Evolutionary conservation across 2,888 invertebrate genomes (phyloP).

Genomic region (Watsonalla binaria): DNA sequence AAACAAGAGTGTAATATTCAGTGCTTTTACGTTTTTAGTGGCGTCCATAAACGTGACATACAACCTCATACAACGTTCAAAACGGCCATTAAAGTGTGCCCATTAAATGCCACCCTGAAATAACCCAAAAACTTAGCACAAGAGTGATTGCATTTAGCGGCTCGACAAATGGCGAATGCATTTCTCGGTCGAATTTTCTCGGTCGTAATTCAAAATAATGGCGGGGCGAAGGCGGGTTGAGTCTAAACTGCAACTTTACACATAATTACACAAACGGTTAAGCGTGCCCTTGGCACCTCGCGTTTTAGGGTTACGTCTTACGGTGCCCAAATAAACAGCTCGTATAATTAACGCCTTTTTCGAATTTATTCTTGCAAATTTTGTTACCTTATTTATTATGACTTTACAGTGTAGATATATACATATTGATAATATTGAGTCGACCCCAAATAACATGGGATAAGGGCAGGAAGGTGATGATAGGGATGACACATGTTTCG

Average conservation of each 20-base stretch:
- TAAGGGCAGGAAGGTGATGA: no score
- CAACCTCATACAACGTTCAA: constrained; percentile 38
- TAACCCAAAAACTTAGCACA: constrained; percentile 38
- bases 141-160: constrained; percentile 43
- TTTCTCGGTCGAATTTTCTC: constrained; percentile 26
- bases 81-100: constrained; percentile 57
- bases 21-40: constrained; percentile 53
- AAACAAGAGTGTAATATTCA: constrained; percentile 34
- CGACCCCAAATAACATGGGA: no score
- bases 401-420: no score
- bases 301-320: neutral
- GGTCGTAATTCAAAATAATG: constrained; percentile 43
- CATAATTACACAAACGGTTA: constrained; percentile 50
- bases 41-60: constrained; percentile 48
- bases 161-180: constrained; percentile 35
- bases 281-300: constrained; percentile 26
- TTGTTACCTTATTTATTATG: no score
- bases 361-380: no score
- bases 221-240: constrained; percentile 27
- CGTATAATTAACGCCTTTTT: neutral
- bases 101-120: constrained; percentile 61
- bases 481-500: no score
- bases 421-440: no score
- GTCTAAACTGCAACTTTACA: constrained; percentile 51
- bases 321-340: neutral